These are phyloP conservation scores for Phthorimaea operculella DNA, from an alignment of 1,140 invertebrate genomes.

Conservation along the genomic window DNA sequence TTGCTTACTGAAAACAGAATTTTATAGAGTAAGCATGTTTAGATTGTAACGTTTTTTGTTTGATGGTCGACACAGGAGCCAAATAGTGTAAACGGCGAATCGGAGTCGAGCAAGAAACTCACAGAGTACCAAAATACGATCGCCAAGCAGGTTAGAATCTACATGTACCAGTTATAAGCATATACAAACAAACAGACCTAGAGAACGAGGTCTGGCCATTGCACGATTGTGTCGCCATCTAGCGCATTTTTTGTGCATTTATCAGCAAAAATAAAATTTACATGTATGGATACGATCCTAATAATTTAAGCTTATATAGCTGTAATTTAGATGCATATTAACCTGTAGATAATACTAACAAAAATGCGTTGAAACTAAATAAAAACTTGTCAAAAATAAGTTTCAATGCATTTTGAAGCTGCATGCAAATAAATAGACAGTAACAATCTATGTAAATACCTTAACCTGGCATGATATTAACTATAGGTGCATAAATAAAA, in stretches of 20 bases:
- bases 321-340: background rate
- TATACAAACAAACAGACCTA: background rate
- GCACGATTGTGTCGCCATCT: conserved; percentile 14
- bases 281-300: background rate
- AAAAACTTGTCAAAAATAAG: background rate
- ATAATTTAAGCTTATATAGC: background rate
- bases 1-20: background rate
- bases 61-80: conserved; percentile 51
- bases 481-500: background rate
- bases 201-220: conserved; percentile 3
- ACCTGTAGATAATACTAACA: background rate
- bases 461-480: too few relatives aligned
- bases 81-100: conserved; percentile 59
- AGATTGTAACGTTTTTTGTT: conserved; percentile 31
- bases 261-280: background rate
- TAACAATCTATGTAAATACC: too few relatives aligned
- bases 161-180: background rate
- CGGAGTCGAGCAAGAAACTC: conserved; percentile 53
- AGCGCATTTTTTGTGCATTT: conserved; percentile 1
- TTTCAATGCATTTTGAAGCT: background rate
- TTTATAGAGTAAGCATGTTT: conserved; percentile 11
- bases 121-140: conserved; percentile 87
- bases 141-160: conserved; percentile 86
- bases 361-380: background rate
- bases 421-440: background rate